phyloP scores from a whole-genome alignment of 2,888 invertebrate genomes.

The Eumacrocentrus americanus region DNA sequence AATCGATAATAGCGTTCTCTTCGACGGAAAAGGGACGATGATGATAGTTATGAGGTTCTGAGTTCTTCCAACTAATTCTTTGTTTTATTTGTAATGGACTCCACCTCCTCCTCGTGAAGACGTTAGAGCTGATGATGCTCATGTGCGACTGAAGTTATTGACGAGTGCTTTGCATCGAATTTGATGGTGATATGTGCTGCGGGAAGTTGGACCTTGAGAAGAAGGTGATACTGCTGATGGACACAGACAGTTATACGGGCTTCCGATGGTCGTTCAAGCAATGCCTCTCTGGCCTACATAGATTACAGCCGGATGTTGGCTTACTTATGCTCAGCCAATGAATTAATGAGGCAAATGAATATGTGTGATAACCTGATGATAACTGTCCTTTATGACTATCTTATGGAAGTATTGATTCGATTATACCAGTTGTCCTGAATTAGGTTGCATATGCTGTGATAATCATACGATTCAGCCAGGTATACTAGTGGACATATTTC shows the following conservation, averaged over 20 bases:
- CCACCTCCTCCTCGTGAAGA: background rate
- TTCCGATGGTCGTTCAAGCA: constrained; percentile 47
- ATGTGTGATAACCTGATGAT: no score
- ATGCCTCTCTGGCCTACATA: constrained; percentile 47
- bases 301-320: constrained; percentile 40
- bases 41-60: no score
- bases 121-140: no score
- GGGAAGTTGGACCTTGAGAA: constrained; percentile 49
- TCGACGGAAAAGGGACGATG: no score
- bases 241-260: constrained; percentile 50
- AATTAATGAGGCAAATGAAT: background rate
- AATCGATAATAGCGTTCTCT: constrained; percentile 47
- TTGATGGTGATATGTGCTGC: constrained; percentile 29
- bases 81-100: no score
- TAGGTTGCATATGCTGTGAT: no score
- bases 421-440: no score
- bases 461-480: no score
- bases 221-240: constrained; percentile 50
- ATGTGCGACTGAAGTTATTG: background rate
- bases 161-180: background rate
- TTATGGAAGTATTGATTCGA: no score
- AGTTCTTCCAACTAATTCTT: no score
- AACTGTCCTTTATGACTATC: no score
- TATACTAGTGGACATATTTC: no score
- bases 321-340: background rate